Evolutionary conservation across 2,797 vertebrate species (phyloP).

Genomic region (Phrynocephalus forsythii): DNA sequence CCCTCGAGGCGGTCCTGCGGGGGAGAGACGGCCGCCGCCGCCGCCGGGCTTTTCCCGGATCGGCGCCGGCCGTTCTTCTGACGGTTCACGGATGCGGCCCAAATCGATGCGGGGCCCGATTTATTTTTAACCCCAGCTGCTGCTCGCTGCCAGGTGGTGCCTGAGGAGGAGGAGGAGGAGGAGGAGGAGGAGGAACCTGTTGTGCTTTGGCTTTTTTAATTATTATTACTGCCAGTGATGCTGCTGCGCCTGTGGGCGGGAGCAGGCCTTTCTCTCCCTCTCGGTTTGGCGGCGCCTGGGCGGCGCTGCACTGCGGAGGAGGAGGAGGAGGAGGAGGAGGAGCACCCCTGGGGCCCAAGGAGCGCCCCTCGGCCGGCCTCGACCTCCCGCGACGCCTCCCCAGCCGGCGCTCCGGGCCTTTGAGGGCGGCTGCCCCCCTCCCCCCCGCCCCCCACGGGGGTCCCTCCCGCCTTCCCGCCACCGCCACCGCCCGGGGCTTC

Average conservation of each 20-base stretch:
- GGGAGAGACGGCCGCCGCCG: background rate
- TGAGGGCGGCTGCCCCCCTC: too few relatives aligned
- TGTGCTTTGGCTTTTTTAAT: background rate
- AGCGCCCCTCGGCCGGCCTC: background rate
- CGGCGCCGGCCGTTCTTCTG: too few relatives aligned
- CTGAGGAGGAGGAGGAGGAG: constrained; percentile 36
- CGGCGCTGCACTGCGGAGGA: constrained; percentile 77
- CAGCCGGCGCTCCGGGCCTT: background rate
- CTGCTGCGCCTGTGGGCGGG: constrained; percentile 72
- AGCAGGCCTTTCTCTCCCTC: constrained; percentile 43
- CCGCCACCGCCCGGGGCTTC: constrained; percentile 1
- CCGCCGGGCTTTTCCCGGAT: background rate
- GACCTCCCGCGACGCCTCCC: background rate
- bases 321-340: too few relatives aligned
- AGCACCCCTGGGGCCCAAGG: constrained; percentile 6
- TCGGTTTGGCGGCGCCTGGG: constrained; percentile 26
- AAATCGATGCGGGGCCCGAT: background rate
- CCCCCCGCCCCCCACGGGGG: too few relatives aligned
- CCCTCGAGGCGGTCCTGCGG: background rate
- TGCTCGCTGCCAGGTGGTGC: constrained; percentile 55
- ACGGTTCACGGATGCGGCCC: background rate
- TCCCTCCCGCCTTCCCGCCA: too few relatives aligned
- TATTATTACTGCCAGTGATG: constrained; percentile 48
- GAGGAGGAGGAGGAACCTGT: background rate
- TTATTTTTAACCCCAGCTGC: constrained; percentile 14